These are phyloP conservation scores for Armadillidium nasatum DNA, from an alignment of 1,140 invertebrate genomes.

Conservation along the genomic window DNA sequence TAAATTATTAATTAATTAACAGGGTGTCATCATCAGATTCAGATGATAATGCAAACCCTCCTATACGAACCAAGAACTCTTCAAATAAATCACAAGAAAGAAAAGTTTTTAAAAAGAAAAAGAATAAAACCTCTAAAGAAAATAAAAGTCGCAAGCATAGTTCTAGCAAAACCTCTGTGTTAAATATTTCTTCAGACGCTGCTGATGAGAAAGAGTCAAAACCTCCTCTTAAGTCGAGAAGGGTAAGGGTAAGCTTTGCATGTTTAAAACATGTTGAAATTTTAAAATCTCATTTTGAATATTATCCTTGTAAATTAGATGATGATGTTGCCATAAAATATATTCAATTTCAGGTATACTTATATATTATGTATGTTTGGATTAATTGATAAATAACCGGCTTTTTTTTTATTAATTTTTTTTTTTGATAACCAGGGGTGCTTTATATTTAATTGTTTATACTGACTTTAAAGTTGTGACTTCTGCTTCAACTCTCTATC, in stretches of 20 bases:
- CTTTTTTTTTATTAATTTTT: too few species aligned
- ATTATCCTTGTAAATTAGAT: too few species aligned
- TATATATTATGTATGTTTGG: too few species aligned
- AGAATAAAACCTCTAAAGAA: conserved; percentile 40
- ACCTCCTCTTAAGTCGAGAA: conserved; percentile 34
- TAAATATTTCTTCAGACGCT: conserved; percentile 10
- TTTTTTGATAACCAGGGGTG: too few species aligned
- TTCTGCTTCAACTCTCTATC: too few species aligned
- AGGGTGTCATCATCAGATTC: conserved; percentile 43
- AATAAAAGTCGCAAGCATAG: conserved; percentile 33
- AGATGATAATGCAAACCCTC: conserved; percentile 34
- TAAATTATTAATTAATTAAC: conserved; percentile 7
- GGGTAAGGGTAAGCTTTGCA: conserved; percentile 19
- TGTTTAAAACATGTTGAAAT: too few species aligned
- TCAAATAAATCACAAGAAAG: conserved; percentile 24
- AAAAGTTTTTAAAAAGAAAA: conserved; percentile 42
- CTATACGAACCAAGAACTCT: conserved; percentile 22
- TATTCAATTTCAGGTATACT: too few species aligned
- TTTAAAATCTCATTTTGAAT: too few species aligned
- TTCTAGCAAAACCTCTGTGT: conserved; percentile 25
- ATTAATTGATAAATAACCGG: too few species aligned
- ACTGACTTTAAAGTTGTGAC: too few species aligned
- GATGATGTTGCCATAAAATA: too few species aligned
- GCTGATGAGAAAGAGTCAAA: conserved; percentile 31
- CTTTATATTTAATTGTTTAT: too few species aligned